A percentile compares a stretch with the other conserved stretches of the same genome.
Evolutionary conservation across 2,113 vertebrate genomes (phyloP).

Genomic region (Bambusicola thoracicus): DNA sequence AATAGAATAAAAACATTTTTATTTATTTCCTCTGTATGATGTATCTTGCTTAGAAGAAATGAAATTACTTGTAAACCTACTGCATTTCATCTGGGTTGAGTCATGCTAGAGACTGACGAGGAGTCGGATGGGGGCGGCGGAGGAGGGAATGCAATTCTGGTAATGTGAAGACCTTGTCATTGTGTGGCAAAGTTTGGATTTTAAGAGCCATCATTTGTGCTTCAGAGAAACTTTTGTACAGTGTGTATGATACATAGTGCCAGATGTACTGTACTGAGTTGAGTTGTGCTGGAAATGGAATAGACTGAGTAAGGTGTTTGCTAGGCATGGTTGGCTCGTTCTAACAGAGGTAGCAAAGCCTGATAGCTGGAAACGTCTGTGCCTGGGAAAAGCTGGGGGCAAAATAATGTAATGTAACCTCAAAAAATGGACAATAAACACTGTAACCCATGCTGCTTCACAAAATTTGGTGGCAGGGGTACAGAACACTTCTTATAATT

Average conservation of each 20-base stretch:
- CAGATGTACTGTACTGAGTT: neutral
- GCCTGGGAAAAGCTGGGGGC: neutral
- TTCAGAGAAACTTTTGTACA: neutral
- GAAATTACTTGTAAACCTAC: constrained; percentile 41
- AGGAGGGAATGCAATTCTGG: constrained; percentile 50
- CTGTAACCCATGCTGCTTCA: neutral
- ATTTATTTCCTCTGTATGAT: constrained; percentile 46
- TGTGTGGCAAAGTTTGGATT: constrained; percentile 48
- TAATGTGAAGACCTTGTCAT: constrained; percentile 57
- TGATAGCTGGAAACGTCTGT: neutral
- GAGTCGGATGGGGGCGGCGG: constrained; percentile 10
- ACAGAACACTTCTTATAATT: neutral
- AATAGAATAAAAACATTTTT: neutral
- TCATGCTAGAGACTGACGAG: constrained; percentile 40
- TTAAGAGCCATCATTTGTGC: constrained; percentile 35
- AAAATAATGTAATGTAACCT: neutral
- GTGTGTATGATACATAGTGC: neutral
- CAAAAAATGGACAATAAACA: neutral
- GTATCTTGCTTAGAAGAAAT: constrained; percentile 25
- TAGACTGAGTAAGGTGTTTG: neutral
- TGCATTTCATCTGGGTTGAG: constrained; percentile 53
- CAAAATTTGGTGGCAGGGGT: neutral
- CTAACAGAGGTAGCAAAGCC: neutral
- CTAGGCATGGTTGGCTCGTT: neutral
- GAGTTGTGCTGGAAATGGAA: neutral